These are phyloP conservation scores for Eupithecia centaureata DNA, from an alignment of 2,888 invertebrate genomes.

Conservation along the genomic window DNA sequence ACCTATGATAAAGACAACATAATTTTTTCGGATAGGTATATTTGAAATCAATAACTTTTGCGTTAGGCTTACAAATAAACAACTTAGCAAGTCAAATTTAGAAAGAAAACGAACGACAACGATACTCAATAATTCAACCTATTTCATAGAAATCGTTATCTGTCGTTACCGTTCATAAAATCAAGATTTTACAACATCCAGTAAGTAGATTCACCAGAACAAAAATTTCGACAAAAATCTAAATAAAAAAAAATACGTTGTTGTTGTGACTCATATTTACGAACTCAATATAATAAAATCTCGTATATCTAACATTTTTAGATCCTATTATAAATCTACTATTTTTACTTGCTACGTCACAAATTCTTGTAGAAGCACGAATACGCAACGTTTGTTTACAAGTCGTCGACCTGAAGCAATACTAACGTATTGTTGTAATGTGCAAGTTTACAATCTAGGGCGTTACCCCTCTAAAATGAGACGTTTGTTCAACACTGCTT, in stretches of 20 bases:
- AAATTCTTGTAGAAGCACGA: conserved; percentile 44
- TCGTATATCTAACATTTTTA: conserved; percentile 19
- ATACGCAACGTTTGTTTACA: conserved; percentile 69
- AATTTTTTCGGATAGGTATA: too few species aligned
- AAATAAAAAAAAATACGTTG: too few species aligned
- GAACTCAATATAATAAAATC: not conserved
- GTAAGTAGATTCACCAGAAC: too few species aligned
- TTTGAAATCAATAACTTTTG: too few species aligned
- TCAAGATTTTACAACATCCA: not conserved
- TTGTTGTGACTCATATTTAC: not conserved
- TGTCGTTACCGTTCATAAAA: not conserved
- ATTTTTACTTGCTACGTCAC: conserved; percentile 52
- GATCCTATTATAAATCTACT: conserved; percentile 13
- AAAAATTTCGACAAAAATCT: too few species aligned
- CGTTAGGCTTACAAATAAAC: too few species aligned
- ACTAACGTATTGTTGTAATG: conserved; percentile 73
- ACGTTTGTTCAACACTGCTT: conserved; percentile 71
- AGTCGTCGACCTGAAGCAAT: conserved; percentile 74
- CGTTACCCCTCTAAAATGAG: conserved; percentile 77
- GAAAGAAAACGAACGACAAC: too few species aligned
- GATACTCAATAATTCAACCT: not conserved
- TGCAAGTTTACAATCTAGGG: conserved; percentile 75
- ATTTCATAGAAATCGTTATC: not conserved
- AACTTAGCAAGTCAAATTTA: too few species aligned
- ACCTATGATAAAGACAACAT: not conserved